Conservation (phyloP, 2,113 vertebrate species). For the Todiramphus chloris region DNA sequence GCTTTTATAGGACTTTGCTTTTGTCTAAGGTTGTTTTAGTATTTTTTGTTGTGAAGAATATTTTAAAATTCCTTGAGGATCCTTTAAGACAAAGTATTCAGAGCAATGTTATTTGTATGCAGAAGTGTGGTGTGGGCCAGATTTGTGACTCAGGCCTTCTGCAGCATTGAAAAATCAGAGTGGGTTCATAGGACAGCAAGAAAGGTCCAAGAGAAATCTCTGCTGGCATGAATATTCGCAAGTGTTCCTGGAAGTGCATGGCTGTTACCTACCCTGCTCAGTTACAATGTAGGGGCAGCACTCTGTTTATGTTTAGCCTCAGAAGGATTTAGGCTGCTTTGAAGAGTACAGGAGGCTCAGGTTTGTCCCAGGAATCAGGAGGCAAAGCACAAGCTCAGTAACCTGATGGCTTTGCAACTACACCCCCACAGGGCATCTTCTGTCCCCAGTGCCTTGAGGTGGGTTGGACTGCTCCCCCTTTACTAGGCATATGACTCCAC, state of each 20-base stretch:
- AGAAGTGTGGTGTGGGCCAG: neutral
- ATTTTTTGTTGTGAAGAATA: neutral
- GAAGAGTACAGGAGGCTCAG: neutral
- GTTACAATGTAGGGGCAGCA: neutral
- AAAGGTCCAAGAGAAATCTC: neutral
- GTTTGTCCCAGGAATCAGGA: neutral
- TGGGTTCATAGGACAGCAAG: neutral
- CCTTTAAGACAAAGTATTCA: neutral
- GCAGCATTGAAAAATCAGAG: neutral
- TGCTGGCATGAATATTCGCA: neutral
- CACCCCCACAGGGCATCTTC: neutral
- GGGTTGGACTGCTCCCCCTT: neutral
- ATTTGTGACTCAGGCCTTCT: neutral
- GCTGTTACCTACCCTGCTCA: neutral
- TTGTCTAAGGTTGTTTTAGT: neutral
- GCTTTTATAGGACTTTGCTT: neutral
- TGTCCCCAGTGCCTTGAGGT: no score
- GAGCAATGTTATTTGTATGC: neutral
- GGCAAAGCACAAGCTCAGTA: fast-evolving
- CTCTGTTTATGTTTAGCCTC: neutral
- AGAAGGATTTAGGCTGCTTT: neutral
- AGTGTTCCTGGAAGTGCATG: neutral
- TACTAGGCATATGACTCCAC: neutral
- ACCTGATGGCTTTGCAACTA: fast-evolving
- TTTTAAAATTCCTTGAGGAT: neutral